Evolutionary conservation across 2,113 vertebrate species (phyloP).

Genomic region (Urocitellus parryii): DNA sequence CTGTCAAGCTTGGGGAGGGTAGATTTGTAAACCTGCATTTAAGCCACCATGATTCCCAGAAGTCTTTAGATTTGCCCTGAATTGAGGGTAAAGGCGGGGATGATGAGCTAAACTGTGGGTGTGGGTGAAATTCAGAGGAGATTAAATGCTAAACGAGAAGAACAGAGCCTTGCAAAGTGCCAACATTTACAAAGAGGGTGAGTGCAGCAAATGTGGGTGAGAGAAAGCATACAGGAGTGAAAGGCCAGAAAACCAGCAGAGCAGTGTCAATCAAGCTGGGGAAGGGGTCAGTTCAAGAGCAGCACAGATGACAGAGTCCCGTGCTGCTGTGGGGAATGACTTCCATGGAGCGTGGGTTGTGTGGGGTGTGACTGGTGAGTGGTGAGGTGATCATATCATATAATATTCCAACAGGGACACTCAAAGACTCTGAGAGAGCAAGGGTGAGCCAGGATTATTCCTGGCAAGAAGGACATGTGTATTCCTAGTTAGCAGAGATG

Average conservation of each 20-base stretch:
- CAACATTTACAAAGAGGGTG: not conserved
- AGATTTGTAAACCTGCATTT: conserved; percentile 79
- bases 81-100: conserved; percentile 57
- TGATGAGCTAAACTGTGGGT: conserved; percentile 57
- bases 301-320: not conserved
- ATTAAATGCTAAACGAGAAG: conserved; percentile 35
- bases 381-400: not conserved
- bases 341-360: not conserved
- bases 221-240: not conserved
- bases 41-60: conserved; percentile 60
- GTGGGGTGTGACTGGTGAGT: not conserved
- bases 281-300: not conserved
- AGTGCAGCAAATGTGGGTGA: not conserved
- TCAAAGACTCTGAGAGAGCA: not conserved
- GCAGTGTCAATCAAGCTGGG: not conserved
- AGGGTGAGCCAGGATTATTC: not conserved
- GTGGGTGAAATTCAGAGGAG: conserved; percentile 67
- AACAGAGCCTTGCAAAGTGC: not conserved
- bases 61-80: conserved; percentile 70
- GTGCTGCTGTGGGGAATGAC: not conserved
- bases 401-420: not conserved
- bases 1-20: conserved; percentile 73
- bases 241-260: not conserved
- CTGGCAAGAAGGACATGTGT: not conserved
- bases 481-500: not conserved